Conservation (phyloP, 1,140 invertebrate genomes). For the Macrotrachela quadricornifera region DNA sequence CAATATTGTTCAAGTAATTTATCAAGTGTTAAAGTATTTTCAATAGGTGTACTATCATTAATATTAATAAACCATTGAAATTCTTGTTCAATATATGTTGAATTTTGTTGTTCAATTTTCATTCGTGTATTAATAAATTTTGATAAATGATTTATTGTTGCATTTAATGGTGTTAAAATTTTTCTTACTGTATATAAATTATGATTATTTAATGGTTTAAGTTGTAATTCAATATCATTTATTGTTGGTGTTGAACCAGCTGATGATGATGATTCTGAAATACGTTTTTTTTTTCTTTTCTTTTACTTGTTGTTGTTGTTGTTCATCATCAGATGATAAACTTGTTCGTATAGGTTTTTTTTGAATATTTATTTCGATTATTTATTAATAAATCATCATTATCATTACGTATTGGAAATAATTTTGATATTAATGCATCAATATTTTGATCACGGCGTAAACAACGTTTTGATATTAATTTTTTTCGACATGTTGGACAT, state of each 20-base stretch:
- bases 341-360: neutral
- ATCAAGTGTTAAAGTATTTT: neutral
- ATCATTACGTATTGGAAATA: slow-evolving; percentile 73
- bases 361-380: neutral
- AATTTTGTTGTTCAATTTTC: neutral
- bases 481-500: slow-evolving; percentile 95
- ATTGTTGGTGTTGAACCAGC: neutral
- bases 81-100: neutral
- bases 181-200: neutral
- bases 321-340: neutral
- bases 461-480: slow-evolving; percentile 86
- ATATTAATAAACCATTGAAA: slow-evolving; percentile 3
- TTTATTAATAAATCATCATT: slow-evolving; percentile 6
- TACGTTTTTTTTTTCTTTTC: neutral
- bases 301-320: neutral
- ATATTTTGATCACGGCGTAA: slow-evolving; percentile 91
- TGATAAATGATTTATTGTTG: slow-evolving; percentile 6
- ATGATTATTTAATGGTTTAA: neutral
- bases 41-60: neutral
- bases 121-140: slow-evolving; percentile 4
- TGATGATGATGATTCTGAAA: slow-evolving; percentile 2
- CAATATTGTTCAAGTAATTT: slow-evolving; percentile 7
- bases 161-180: slow-evolving; percentile 4
- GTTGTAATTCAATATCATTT: slow-evolving; percentile 4
- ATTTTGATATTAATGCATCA: slow-evolving; percentile 86